Base-by-base conservation (phyloP, 2,113 vertebrate genomes). In the Menura novaehollandiae region DNA sequence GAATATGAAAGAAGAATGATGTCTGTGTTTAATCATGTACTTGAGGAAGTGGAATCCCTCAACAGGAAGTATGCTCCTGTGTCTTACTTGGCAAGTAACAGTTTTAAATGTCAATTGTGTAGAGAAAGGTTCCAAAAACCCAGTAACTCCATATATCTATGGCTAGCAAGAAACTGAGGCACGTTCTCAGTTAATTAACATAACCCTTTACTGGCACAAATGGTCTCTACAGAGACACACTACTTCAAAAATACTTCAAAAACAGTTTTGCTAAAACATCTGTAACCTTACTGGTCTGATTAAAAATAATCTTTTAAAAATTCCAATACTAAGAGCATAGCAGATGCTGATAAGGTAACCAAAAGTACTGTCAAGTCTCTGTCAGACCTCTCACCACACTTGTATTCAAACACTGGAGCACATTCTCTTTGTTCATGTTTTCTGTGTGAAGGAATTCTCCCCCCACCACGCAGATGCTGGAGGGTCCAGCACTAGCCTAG, bases 1-100 rank as follows among this genome's bases (percentile, higher is more conserved):
- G 99, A 99, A 89, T 99, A 99, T 58, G 99, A 99, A 97, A 98
- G 99, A 71, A 98, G 98, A 95, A 99, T 99, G 99, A 98, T 99
- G 98, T 99, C 99, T 3, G 99, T 99, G 15, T 99, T 99, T 97
- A 99, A 97, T 93, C 98, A 88, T 1, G 99, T 99, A 24, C 95
- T 99, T 75, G 99, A 99, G 93, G 99, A 99, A 95, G 99, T 99
- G 83, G 99, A 99, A 84, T 98, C 98, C 4, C 98, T 99, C 80
- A 98, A 98, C 95, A 98, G 99, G 96, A 99, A 99, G 95, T 99
- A 99, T 20, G 98, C 99, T 44, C 99, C 99, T 7, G 99, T 99
- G 47, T 99, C 99, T 77, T 99, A 99, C 85, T 98, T 99, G 99
- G 99, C 98, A 97, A 98, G 98, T 98, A 80, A 47, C 33, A 26